Base-by-base conservation (phyloP, 1,140 invertebrate species). In the Drosophila pallidifrons region DNA sequence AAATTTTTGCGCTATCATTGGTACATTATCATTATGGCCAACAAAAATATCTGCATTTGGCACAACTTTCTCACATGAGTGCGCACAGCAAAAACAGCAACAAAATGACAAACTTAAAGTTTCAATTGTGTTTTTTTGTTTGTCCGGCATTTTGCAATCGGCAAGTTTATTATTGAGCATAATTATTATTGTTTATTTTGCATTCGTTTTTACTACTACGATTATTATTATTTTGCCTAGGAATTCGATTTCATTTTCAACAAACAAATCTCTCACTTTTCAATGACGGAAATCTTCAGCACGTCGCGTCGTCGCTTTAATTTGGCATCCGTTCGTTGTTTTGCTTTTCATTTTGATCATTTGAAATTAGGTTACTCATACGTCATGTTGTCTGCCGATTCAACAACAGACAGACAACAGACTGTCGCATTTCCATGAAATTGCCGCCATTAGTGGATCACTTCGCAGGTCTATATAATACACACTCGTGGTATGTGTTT, bases 11-110 rank as follows among this genome's bases (percentile, higher is more conserved):
- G 20, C 10, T 59, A 59, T 52, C 25, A 51, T 72, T 55, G 60
- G 25, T 49, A 52, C 78, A 78, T 85, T 82, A 79, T 67, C 68
- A 79, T 86, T 76, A 82, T 67, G 57, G 32, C 58, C 43, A 69
- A 77, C 20, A 25, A 25, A 20, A 25, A 25, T 74, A 79, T 79
- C 82, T 88, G 82, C 83, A 88, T 87, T 87, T 87, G 82, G 80
- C 82, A 82, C 77, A 71, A 87, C 82, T 87, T 87, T 87, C 82
- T 80, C 80, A 87, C 80, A 82, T 77, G 83, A 82, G 76, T 82
- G 73, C 45, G 47, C 76, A 63, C 58, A 66, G 25, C 55, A 61
- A 51, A 52, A 80, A 58, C 32, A 15, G 35, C 51, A 58, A 58
- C 59, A 75, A 80, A 82, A 82, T 71, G 80, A 87, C 75, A 75